Percentiles rank a stretch among this genome's conserved stretches.
phyloP scores from a whole-genome alignment of 2,113 vertebrate genomes.

The Herpetotheres cachinnans region DNA sequence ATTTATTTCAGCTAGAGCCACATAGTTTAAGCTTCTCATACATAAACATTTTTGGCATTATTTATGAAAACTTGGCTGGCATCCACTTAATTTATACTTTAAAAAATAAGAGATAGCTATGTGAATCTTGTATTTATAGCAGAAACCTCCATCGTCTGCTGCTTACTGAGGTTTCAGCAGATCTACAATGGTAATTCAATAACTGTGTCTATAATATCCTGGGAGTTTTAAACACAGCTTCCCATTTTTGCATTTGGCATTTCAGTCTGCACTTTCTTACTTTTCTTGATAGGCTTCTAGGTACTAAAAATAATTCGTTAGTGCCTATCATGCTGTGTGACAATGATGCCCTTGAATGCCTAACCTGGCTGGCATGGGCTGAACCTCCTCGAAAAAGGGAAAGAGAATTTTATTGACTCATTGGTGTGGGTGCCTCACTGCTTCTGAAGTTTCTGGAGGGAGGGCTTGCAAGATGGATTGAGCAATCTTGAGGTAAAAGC shows the following conservation, averaged over 20 bases:
- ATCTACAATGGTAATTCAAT: conserved; percentile 53
- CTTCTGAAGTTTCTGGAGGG: not conserved
- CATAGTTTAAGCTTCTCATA: conserved; percentile 50
- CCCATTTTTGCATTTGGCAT: conserved; percentile 46
- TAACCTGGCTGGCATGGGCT: not conserved
- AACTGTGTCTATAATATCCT: conserved; percentile 36
- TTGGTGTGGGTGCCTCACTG: not conserved
- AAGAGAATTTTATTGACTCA: not conserved
- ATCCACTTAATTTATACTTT: conserved; percentile 44
- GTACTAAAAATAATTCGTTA: conserved; percentile 43
- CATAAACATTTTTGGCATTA: conserved; percentile 64
- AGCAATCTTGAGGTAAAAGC: not conserved
- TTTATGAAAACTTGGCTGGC: conserved; percentile 54
- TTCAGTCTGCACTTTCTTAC: conserved; percentile 29
- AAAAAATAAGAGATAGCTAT: conserved; percentile 33
- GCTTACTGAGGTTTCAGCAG: conserved; percentile 38
- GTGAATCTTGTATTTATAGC: conserved; percentile 21
- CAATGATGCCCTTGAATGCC: not conserved
- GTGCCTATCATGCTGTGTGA: not conserved
- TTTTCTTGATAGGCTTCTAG: conserved; percentile 26
- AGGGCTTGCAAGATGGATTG: not conserved
- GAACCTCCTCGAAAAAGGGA: not conserved
- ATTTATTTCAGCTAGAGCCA: conserved; percentile 41
- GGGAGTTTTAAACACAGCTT: conserved; percentile 30
- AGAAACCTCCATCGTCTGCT: conserved; percentile 20